These are phyloP conservation scores for Leptopilina myrica DNA, from an alignment of 2,888 invertebrate species.

Conservation along the genomic window DNA sequence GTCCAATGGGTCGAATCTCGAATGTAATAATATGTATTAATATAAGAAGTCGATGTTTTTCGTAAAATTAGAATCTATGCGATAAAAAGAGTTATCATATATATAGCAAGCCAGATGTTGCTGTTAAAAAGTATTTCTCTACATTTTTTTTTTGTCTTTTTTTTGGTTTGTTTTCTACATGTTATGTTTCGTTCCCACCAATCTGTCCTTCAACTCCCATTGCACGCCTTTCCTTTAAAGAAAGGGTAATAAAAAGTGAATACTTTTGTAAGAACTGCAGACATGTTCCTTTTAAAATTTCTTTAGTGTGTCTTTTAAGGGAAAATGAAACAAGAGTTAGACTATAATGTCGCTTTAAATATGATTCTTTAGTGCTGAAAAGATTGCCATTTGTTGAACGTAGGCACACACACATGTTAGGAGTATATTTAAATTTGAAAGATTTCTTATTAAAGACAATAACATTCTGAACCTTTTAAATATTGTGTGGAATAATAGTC, in stretches of 20 bases:
- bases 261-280: conserved; percentile 11
- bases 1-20: too few relatives aligned
- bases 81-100: background rate
- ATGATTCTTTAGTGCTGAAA: background rate
- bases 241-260: background rate
- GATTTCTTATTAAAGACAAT: too few relatives aligned
- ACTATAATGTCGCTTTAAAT: background rate
- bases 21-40: too few relatives aligned
- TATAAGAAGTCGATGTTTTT: background rate
- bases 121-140: conserved; percentile 1
- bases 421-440: too few relatives aligned
- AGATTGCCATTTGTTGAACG: background rate
- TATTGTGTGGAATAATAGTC: too few relatives aligned
- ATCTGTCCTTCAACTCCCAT: conserved; percentile 5
- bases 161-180: background rate
- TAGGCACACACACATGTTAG: conserved; percentile 42
- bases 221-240: conserved; percentile 1
- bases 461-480: too few relatives aligned
- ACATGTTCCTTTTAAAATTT: conserved; percentile 26
- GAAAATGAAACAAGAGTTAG: background rate
- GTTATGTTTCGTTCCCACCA: conserved; percentile 18
- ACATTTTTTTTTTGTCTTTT: background rate
- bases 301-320: background rate
- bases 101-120: background rate
- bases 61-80: too few relatives aligned